phyloP scores from a whole-genome alignment of 2,113 vertebrate genomes.

The Salvator merianae region DNA sequence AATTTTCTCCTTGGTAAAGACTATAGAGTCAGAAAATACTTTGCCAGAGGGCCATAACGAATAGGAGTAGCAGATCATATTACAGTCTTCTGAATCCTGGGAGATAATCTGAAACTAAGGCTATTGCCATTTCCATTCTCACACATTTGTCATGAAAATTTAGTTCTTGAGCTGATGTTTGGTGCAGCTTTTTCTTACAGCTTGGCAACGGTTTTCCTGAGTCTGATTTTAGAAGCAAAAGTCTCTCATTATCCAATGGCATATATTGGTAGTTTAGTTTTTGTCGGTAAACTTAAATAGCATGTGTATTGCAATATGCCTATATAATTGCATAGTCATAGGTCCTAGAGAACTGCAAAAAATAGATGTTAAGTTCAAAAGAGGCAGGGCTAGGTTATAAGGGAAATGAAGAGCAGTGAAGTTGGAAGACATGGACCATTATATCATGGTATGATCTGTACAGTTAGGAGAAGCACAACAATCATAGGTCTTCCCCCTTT shows the following conservation, averaged over 20 bases:
- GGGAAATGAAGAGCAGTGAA: no score
- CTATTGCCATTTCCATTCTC: neutral
- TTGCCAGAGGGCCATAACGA: neutral
- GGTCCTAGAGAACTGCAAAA: neutral
- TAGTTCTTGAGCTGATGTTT: neutral
- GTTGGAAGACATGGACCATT: no score
- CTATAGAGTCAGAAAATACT: constrained; percentile 6
- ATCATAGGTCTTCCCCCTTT: no score
- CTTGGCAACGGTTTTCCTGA: neutral
- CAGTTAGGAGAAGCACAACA: no score
- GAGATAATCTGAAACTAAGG: neutral
- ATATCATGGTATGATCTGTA: no score
- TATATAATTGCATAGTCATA: constrained; percentile 2
- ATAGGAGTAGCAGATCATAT: neutral
- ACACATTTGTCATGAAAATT: neutral
- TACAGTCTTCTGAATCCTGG: neutral
- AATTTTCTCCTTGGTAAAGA: neutral
- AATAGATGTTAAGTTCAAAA: no score
- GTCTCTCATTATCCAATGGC: neutral
- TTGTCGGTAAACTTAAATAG: neutral
- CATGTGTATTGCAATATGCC: neutral
- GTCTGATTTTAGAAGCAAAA: neutral
- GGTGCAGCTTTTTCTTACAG: neutral
- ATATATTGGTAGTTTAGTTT: neutral
- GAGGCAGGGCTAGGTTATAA: no score